These are phyloP conservation scores for Rhagium mordax DNA, from an alignment of 2,888 invertebrate genomes.

Conservation along the genomic window DNA sequence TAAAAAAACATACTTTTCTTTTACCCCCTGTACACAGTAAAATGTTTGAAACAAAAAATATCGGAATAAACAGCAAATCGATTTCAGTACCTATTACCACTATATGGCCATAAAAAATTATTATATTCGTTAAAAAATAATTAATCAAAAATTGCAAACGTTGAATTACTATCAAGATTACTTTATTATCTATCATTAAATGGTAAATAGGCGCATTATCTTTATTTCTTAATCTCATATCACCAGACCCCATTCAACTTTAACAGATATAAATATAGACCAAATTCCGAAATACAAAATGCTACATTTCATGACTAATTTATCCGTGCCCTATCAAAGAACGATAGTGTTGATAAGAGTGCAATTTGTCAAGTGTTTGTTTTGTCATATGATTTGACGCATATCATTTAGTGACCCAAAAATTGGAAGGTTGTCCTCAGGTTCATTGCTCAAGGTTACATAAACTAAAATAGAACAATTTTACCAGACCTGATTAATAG, in stretches of 20 bases:
- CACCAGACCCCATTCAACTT: neutral
- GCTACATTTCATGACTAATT: neutral
- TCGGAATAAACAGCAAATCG: too few relatives aligned
- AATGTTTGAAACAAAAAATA: too few relatives aligned
- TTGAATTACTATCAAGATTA: neutral
- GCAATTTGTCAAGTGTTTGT: slow-evolving; percentile 9
- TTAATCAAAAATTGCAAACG: neutral
- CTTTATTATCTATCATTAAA: neutral
- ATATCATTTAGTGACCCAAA: neutral
- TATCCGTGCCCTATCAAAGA: neutral
- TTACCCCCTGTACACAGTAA: too few relatives aligned
- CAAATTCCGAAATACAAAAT: neutral
- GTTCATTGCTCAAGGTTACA: slow-evolving; percentile 10
- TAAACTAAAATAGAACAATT: neutral
- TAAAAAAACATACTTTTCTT: too few relatives aligned
- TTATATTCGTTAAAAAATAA: too few relatives aligned
- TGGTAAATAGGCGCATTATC: neutral
- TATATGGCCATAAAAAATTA: too few relatives aligned
- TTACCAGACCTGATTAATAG: neutral
- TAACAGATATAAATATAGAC: too few relatives aligned
- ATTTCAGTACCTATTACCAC: too few relatives aligned
- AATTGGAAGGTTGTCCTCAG: neutral
- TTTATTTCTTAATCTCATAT: neutral
- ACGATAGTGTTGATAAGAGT: slow-evolving; percentile 10
- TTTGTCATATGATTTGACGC: neutral